Evolutionary conservation across 2,113 vertebrate species (phyloP).

Genomic region (Piaya cayana): DNA sequence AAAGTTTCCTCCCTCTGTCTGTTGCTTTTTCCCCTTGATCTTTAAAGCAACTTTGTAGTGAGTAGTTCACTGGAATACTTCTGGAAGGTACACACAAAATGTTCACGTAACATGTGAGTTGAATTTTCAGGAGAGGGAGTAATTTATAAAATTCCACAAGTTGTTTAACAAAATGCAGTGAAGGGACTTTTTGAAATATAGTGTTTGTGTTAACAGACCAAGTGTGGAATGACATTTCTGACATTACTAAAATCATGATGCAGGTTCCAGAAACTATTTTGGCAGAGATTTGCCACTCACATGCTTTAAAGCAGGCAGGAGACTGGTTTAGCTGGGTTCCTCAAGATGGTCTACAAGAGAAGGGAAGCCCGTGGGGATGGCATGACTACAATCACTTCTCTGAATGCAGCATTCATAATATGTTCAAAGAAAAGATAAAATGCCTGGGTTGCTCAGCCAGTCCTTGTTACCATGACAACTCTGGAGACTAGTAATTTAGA

Average conservation of each 20-base stretch:
- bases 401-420: accelerated
- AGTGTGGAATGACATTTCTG: background rate
- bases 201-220: background rate
- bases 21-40: background rate
- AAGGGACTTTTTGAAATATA: background rate
- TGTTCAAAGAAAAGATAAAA: conserved; percentile 48
- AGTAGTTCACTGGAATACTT: background rate
- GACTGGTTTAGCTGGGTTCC: background rate
- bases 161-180: background rate
- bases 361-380: background rate
- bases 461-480: conserved; percentile 54
- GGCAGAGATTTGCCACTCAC: background rate
- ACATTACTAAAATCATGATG: background rate
- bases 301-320: background rate
- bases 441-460: background rate
- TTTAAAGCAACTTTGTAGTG: background rate
- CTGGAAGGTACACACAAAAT: background rate
- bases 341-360: background rate
- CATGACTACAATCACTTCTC: conserved; percentile 2
- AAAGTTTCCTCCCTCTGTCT: background rate
- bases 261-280: background rate
- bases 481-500: conserved; percentile 11
- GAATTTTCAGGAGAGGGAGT: background rate
- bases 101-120: background rate
- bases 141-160: background rate